These are phyloP conservation scores for Butorides virescens DNA, from an alignment of 2,113 vertebrate species.

Conservation along the genomic window DNA sequence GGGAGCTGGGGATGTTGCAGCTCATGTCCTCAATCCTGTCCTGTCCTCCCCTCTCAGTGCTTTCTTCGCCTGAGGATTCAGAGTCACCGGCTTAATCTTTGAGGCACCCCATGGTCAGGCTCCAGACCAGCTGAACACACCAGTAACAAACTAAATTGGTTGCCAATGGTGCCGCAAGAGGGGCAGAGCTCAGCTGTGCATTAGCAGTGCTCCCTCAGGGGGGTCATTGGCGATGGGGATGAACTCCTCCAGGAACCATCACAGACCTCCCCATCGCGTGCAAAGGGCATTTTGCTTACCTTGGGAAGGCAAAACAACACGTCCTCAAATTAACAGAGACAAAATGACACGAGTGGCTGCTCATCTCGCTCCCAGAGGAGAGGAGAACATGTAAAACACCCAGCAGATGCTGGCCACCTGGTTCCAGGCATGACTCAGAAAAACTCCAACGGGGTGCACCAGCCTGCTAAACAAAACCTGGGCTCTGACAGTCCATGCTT, in stretches of 20 bases:
- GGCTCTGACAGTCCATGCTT: background rate
- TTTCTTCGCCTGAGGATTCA: background rate
- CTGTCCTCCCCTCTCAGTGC: background rate
- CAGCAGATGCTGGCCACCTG: background rate
- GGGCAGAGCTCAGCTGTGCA: background rate
- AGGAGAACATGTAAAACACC: background rate
- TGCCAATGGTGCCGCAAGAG: background rate
- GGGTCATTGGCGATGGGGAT: fast-evolving
- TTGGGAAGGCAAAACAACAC: background rate
- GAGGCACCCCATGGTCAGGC: background rate
- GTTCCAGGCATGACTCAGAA: background rate
- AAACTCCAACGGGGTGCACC: fast-evolving
- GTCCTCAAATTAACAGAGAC: background rate
- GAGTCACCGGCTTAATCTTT: background rate
- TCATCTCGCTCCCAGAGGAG: background rate
- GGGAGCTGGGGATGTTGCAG: background rate
- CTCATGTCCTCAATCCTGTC: background rate
- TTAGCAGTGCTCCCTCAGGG: background rate
- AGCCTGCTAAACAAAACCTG: background rate
- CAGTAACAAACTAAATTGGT: background rate
- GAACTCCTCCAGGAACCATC: background rate
- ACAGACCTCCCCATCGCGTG: background rate
- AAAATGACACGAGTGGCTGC: background rate
- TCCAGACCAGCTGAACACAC: background rate
- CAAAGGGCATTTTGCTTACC: background rate